A percentile compares a stretch with the other conserved stretches of the same genome.
These are phyloP conservation scores for Corythoichthys intestinalis DNA, from an alignment of 2,113 vertebrate genomes.

Conservation along the genomic window DNA sequence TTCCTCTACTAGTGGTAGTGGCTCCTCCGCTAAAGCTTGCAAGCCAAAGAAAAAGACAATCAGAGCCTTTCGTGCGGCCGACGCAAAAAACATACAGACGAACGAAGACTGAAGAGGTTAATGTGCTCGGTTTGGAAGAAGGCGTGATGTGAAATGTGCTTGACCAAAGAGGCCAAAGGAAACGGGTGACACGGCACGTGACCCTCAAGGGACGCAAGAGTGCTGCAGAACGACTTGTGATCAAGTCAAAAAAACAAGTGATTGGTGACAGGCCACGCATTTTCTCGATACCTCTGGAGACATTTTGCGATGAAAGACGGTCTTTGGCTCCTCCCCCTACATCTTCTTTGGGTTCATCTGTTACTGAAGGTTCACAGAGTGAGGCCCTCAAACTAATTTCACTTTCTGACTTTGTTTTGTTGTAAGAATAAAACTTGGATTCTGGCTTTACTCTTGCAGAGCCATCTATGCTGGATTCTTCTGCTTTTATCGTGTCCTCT, in stretches of 20 bases:
- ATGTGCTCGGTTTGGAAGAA: background rate
- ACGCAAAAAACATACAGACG: conserved; percentile 15
- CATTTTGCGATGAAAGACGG: conserved; percentile 13
- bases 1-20: conserved; percentile 35
- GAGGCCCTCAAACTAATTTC: background rate
- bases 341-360: conserved; percentile 34
- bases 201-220: background rate
- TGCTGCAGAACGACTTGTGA: conserved; percentile 30
- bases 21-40: conserved; percentile 49
- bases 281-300: conserved; percentile 48
- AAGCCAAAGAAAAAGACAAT: conserved; percentile 47
- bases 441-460: background rate
- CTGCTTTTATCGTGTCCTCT: background rate
- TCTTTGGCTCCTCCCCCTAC: background rate
- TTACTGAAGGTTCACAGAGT: conserved; percentile 44
- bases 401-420: background rate
- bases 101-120: background rate
- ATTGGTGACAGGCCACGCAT: conserved; percentile 33
- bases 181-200: conserved; percentile 51
- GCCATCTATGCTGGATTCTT: background rate
- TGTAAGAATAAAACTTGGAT: background rate
- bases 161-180: conserved; percentile 17
- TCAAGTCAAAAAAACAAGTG: conserved; percentile 42
- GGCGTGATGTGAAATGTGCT: background rate
- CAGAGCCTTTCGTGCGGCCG: conserved; percentile 17